Conservation (phyloP, 2,797 vertebrate genomes). For the Spatula versicolor region DNA sequence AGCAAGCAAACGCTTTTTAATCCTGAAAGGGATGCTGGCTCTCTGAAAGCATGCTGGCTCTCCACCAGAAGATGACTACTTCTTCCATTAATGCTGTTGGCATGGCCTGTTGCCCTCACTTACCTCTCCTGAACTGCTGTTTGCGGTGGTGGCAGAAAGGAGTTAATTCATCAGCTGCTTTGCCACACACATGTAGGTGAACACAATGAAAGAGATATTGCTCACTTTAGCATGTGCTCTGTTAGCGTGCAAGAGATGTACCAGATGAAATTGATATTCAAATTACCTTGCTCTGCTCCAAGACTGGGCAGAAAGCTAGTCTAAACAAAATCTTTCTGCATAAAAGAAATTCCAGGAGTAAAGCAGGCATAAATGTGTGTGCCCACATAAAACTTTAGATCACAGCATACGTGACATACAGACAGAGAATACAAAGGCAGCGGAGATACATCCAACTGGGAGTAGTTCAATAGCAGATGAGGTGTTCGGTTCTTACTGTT, state of each 20-base stretch:
- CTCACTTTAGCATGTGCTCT: neutral
- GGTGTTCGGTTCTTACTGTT: neutral
- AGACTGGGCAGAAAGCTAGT: neutral
- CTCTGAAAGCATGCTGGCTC: neutral
- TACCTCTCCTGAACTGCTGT: neutral
- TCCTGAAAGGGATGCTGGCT: too few species aligned
- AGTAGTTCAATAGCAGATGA: neutral
- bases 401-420: neutral
- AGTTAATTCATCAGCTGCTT: neutral
- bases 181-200: neutral
- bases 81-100: neutral
- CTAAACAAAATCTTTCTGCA: neutral
- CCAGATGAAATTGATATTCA: neutral
- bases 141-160: neutral
- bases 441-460: neutral
- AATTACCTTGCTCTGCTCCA: neutral
- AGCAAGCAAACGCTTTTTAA: conserved; percentile 23
- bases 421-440: neutral
- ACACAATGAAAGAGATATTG: neutral
- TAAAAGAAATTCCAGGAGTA: neutral
- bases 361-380: neutral
- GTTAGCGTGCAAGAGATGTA: neutral
- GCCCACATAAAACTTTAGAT: neutral
- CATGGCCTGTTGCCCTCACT: neutral
- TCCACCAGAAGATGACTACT: neutral